Evolutionary conservation across 2,888 invertebrate genomes (phyloP), one percentile per base, ranked within the genome.

Genomic region (Labia minor): DNA sequence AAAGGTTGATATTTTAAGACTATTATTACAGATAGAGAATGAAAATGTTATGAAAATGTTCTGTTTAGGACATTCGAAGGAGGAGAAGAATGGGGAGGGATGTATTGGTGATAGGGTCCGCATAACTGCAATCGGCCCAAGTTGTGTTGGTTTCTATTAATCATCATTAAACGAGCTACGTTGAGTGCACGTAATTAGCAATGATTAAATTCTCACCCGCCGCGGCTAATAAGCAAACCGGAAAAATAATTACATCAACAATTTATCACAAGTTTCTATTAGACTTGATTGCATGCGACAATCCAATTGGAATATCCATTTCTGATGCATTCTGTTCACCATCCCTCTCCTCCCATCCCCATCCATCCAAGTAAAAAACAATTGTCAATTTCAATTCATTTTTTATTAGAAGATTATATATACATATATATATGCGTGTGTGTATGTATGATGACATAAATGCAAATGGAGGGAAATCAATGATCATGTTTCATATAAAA

Each of bases 121-220:
- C 62, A 65, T 26, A 61, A 68, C 65, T 67, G n/a, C 65, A 68
- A 67, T 67, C 67, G 66, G 67, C 64, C 65, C 67, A 62, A 62
- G 68, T 68, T 64, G 64, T 66, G 49, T 49, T 49, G n/a, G 49
- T 65, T 67, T 65, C 68, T 67, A 68, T 68, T 68, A 67, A 68
- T 68, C 68, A 68, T 65, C 65, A 68, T 68, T 68, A 67, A 66
- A 67, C 66, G 67, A 67, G 65, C 63, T 62, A 66, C 68, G 68
- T 68, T 67, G 68, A 68, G 67, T 63, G 68, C 61, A 21, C 61
- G 68, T 64, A 68, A 68, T 68, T 68, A 68, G 68, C 64, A 65
- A 65, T 67, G 68, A 68, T 68, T 68, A 68, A 67, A 68, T 68
- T 65, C 68, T 68, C 67, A 67, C 49, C 49, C 49, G 49, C 49